Conservation (phyloP, 1,140 invertebrate species). For the Bombus confusus region DNA sequence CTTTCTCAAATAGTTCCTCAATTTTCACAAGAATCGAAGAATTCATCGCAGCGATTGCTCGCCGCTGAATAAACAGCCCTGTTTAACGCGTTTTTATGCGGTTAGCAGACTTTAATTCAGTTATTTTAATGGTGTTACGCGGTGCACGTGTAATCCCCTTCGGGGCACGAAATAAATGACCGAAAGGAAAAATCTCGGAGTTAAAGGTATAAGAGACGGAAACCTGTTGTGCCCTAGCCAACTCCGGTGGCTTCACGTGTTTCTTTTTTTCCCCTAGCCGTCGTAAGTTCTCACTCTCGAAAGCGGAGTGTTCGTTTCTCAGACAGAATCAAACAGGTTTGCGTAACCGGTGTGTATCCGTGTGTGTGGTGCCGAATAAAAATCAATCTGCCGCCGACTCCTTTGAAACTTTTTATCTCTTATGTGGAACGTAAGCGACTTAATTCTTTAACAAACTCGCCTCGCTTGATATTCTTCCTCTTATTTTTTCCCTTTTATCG, state of each 20-base stretch:
- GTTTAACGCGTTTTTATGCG: slow-evolving; percentile 37
- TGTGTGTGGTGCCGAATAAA: slow-evolving; percentile 34
- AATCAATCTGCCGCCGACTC: slow-evolving; percentile 46
- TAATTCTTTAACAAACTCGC: background rate
- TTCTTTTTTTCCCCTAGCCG: slow-evolving; percentile 52
- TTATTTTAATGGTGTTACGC: slow-evolving; percentile 42
- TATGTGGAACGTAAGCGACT: background rate
- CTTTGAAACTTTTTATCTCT: slow-evolving; percentile 49
- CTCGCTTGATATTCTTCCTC: background rate
- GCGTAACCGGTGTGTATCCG: background rate
- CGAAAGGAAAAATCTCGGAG: slow-evolving; percentile 51
- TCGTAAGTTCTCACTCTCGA: slow-evolving; percentile 59
- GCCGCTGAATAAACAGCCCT: background rate
- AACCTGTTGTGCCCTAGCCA: slow-evolving; percentile 61
- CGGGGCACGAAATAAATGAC: slow-evolving; percentile 37
- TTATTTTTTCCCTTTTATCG: background rate
- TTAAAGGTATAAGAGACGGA: slow-evolving; percentile 63
- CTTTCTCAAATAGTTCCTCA: background rate
- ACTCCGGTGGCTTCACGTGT: slow-evolving; percentile 21
- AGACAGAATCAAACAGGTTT: slow-evolving; percentile 69
- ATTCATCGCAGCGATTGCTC: background rate
- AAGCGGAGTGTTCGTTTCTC: slow-evolving; percentile 53
- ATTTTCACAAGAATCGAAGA: background rate
- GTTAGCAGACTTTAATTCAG: slow-evolving; percentile 43
- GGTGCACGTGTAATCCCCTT: slow-evolving; percentile 37